Percentiles rank a stretch among this genome's conserved stretches.
These are phyloP conservation scores for Amazona ochrocephala DNA, from an alignment of 2,797 vertebrate genomes.

Conservation along the genomic window DNA sequence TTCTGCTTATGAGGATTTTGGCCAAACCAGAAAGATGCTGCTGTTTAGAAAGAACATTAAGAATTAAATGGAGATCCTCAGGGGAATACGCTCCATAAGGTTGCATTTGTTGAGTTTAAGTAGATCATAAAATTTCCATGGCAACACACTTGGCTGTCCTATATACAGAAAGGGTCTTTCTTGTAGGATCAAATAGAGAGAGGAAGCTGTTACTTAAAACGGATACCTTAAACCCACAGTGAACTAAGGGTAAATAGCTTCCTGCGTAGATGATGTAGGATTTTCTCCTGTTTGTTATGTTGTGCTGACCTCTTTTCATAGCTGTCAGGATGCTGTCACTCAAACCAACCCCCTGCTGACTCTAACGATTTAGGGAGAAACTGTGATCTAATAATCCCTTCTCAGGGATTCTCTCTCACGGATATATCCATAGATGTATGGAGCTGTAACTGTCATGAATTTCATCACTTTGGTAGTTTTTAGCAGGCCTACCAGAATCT, in stretches of 20 bases:
- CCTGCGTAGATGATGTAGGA: not conserved
- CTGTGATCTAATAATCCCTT: not conserved
- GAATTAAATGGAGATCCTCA: slow-evolving; percentile 33
- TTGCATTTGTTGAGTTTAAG: slow-evolving; percentile 49
- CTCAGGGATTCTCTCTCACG: not conserved
- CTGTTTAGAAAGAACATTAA: slow-evolving; percentile 39
- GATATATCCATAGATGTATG: not conserved
- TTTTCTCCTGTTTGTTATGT: not conserved
- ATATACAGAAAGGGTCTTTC: slow-evolving; percentile 16
- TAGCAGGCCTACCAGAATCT: not conserved
- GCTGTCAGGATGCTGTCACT: not conserved
- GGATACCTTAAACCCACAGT: not conserved
- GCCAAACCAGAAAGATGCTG: not conserved
- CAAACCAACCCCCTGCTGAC: not conserved
- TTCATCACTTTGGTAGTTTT: not conserved
- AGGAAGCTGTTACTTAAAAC: slow-evolving; percentile 17
- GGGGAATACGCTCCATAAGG: not conserved
- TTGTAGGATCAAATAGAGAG: not conserved
- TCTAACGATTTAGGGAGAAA: not conserved
- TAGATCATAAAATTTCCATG: slow-evolving; percentile 59
- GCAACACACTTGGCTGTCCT: slow-evolving; percentile 58
- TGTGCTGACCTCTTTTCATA: not conserved
- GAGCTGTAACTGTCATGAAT: not conserved
- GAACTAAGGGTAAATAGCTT: not conserved
- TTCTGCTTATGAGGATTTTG: not conserved